Percentiles rank a stretch among this genome's conserved stretches.
These are phyloP conservation scores for Corythoichthys haematopterus DNA, from an alignment of 2,113 vertebrate species.

Conservation along the genomic window DNA sequence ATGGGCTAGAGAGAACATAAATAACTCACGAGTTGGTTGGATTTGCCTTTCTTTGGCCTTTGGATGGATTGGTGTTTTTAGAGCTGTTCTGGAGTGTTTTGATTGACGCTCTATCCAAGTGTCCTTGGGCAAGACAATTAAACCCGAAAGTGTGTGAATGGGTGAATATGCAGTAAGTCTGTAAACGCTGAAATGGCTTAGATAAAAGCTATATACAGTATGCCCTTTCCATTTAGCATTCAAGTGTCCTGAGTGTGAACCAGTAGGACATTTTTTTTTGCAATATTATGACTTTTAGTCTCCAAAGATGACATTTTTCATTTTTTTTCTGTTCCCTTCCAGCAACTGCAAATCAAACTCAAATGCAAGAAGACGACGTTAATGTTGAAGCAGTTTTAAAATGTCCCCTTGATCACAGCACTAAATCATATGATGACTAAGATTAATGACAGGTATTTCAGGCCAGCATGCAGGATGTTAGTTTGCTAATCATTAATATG, in stretches of 20 bases:
- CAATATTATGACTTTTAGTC: neutral
- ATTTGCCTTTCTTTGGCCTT: slow-evolving; percentile 5
- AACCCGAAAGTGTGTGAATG: no score
- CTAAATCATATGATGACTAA: slow-evolving; percentile 37
- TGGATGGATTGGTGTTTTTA: neutral
- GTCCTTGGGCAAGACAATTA: no score
- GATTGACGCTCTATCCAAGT: neutral
- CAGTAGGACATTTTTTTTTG: neutral
- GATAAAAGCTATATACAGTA: no score
- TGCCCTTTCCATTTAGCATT: no score
- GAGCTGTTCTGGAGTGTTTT: neutral
- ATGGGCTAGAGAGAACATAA: neutral
- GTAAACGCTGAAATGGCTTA: no score
- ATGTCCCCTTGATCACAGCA: slow-evolving; percentile 35
- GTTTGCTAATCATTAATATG: slow-evolving; percentile 65
- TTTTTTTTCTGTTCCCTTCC: neutral
- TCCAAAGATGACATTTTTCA: neutral
- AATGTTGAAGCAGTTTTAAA: slow-evolving; percentile 26
- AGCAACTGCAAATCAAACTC: neutral
- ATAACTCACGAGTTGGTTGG: neutral
- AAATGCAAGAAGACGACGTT: neutral
- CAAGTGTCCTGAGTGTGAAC: neutral
- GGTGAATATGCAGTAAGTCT: no score
- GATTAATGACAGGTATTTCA: slow-evolving; percentile 56
- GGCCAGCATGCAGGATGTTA: slow-evolving; percentile 52